Conservation (phyloP, 2,888 invertebrate genomes). For the Archaeoteleia sp. region DNA sequence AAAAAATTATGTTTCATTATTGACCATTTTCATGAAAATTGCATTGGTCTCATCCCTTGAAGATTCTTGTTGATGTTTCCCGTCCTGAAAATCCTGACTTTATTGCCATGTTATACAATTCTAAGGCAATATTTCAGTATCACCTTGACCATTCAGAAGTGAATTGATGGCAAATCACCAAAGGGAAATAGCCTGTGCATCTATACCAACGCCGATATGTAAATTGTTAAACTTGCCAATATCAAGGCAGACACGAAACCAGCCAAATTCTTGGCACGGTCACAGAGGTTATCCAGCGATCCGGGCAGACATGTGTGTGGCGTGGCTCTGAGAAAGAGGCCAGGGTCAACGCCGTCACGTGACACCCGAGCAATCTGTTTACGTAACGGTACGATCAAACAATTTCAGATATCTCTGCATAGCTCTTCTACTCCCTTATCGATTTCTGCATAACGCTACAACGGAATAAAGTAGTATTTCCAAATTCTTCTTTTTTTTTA, state of each 20-base stretch:
- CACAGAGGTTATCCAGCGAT: constrained; percentile 52
- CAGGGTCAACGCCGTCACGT: constrained; percentile 64
- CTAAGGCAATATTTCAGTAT: neutral
- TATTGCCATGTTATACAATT: too few species aligned
- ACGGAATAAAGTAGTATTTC: constrained; percentile 30
- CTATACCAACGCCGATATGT: constrained; percentile 35
- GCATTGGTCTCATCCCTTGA: too few species aligned
- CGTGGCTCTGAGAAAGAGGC: constrained; percentile 57
- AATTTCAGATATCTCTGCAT: constrained; percentile 1
- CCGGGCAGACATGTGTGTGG: constrained; percentile 43
- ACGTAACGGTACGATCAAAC: constrained; percentile 48
- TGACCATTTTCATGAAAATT: too few species aligned
- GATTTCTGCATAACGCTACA: constrained; percentile 32
- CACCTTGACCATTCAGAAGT: constrained; percentile 18
- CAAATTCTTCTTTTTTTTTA: neutral
- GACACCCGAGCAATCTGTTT: constrained; percentile 58
- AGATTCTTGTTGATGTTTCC: too few species aligned
- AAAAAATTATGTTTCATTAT: too few species aligned
- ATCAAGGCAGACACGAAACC: constrained; percentile 39
- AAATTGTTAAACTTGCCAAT: constrained; percentile 42
- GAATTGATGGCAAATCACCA: constrained; percentile 36
- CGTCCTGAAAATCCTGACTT: too few species aligned
- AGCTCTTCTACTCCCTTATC: constrained; percentile 23
- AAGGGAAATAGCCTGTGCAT: constrained; percentile 28
- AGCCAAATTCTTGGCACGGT: constrained; percentile 60